Conservation (phyloP, 1,140 invertebrate species). For the Papilio xuthus region DNA sequence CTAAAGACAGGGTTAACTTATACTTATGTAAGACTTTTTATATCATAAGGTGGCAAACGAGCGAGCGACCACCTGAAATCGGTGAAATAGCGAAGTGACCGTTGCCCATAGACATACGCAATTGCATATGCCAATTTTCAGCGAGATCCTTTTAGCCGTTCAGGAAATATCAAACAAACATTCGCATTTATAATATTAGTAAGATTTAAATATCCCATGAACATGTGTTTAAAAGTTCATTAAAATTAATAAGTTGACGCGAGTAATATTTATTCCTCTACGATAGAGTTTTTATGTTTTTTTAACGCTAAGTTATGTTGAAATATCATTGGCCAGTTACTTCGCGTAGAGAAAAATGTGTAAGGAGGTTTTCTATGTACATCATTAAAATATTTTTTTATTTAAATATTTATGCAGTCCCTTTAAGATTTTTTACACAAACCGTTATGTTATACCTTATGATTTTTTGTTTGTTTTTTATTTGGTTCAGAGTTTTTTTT, state of each 20-base stretch:
- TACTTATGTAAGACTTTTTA: background rate
- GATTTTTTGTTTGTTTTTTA: background rate
- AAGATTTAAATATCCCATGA: background rate
- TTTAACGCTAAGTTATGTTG: background rate
- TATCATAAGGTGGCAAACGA: no score
- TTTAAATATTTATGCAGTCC: constrained; percentile 15
- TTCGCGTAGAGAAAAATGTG: background rate
- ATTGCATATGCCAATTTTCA: no score
- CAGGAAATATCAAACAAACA: no score
- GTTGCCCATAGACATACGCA: no score
- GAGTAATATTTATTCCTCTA: background rate
- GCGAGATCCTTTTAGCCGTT: no score
- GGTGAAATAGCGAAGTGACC: no score
- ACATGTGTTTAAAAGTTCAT: background rate
- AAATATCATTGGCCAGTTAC: constrained; percentile 8
- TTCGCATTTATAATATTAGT: no score
- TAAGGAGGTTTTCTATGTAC: constrained; percentile 12
- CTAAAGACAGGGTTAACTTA: background rate
- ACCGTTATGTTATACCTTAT: background rate
- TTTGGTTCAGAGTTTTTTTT: background rate
- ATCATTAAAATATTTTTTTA: constrained; percentile 7
- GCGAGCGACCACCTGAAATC: no score
- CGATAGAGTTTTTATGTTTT: constrained; percentile 11
- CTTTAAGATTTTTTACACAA: background rate
- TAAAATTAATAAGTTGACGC: constrained; percentile 15